Evolutionary conservation across 2,113 vertebrate species (phyloP).

Genomic region (Eptesicus fuscus): DNA sequence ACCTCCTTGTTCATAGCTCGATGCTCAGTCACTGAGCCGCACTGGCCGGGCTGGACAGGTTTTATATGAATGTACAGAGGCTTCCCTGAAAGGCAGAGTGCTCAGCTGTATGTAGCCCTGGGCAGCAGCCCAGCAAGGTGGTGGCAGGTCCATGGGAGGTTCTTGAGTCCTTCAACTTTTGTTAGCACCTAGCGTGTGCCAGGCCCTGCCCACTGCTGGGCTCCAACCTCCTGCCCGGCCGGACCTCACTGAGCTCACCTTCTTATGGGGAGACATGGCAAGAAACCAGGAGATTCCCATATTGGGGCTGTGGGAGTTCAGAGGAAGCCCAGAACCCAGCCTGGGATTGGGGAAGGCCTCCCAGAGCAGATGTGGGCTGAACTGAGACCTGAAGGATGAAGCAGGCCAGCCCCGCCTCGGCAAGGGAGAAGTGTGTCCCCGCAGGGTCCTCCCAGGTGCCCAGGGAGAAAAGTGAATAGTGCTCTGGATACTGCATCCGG

Average conservation of each 20-base stretch:
- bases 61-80: constrained; percentile 70
- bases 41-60: constrained; percentile 37
- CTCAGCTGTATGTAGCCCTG: background rate
- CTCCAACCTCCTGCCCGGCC: background rate
- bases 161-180: background rate
- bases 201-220: background rate
- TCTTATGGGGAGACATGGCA: background rate
- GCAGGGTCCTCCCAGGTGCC: background rate
- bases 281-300: background rate
- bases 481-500: fast-evolving
- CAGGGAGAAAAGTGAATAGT: background rate
- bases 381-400: background rate
- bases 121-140: background rate
- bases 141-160: background rate
- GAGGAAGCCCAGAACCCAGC: background rate
- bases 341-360: background rate
- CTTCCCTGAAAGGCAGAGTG: constrained; percentile 53
- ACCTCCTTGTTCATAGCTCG: no score
- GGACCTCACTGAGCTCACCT: background rate
- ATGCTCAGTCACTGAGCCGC: no score
- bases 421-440: background rate
- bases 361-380: background rate
- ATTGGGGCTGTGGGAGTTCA: background rate
- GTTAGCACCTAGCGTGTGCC: background rate
- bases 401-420: background rate